Percentiles rank a stretch among this genome's conserved stretches.
Evolutionary conservation across 1,140 invertebrate genomes (phyloP).

Genomic region (Drosophila ercepeae): DNA sequence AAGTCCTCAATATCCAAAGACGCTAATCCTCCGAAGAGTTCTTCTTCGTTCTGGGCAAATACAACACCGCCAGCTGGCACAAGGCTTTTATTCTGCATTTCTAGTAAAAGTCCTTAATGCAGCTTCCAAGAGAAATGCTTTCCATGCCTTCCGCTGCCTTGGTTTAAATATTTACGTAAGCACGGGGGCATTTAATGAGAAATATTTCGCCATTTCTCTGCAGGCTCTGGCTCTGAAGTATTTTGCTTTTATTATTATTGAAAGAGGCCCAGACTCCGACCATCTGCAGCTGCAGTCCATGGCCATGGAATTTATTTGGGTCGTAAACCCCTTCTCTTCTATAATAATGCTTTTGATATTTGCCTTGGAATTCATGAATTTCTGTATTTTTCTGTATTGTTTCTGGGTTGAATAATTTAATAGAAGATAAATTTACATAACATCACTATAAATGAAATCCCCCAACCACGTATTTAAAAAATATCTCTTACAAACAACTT

Average conservation of each 20-base stretch:
- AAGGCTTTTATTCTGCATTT: conserved; percentile 60
- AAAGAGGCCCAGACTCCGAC: conserved; percentile 36
- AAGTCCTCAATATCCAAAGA: conserved; percentile 8
- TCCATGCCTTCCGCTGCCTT: conserved; percentile 40
- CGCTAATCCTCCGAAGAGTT: conserved; percentile 11
- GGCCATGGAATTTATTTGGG: conserved; percentile 2
- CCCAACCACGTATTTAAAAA: conserved; percentile 1
- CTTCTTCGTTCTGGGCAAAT: conserved; percentile 21
- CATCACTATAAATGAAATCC: conserved; percentile 1
- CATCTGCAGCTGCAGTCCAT: conserved; percentile 9
- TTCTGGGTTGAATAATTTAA: background rate
- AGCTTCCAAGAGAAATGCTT: conserved; percentile 42
- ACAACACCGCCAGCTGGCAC: conserved; percentile 48
- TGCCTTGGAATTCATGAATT: conserved; percentile 5
- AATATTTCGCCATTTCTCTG: conserved; percentile 61
- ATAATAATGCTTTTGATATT: conserved; percentile 1
- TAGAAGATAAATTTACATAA: background rate
- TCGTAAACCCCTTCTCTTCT: background rate
- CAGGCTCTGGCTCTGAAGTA: conserved; percentile 15
- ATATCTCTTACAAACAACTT: background rate
- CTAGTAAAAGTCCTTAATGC: conserved; percentile 21
- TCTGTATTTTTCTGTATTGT: background rate
- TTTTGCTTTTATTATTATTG: conserved; percentile 64
- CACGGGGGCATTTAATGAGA: conserved; percentile 58
- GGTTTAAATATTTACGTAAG: conserved; percentile 73